A percentile compares a stretch with the other conserved stretches of the same genome.
phyloP scores from a whole-genome alignment of 2,113 vertebrate species.

The Psittacula cyanocephala region DNA sequence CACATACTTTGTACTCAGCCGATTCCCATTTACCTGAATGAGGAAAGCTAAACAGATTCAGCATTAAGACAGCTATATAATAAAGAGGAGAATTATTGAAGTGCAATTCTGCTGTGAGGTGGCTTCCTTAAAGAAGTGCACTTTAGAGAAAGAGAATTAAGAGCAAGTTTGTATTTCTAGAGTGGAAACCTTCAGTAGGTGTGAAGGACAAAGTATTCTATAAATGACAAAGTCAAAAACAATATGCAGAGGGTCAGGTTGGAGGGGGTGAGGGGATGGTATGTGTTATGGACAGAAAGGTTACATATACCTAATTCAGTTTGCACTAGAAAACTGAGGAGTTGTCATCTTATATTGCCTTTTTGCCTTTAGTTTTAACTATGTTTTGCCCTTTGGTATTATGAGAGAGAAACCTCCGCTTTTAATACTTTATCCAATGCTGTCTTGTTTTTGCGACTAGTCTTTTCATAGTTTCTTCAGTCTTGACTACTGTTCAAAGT shows the following conservation, averaged over 20 bases:
- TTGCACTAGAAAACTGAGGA: neutral
- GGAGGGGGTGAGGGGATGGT: neutral
- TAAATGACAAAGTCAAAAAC: neutral
- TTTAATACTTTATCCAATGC: conserved; percentile 11
- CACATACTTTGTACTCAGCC: neutral
- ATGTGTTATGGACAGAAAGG: neutral
- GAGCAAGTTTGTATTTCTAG: neutral
- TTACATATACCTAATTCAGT: neutral
- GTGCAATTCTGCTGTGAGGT: neutral
- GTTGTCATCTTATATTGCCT: neutral
- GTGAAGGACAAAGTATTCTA: neutral
- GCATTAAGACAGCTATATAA: neutral
- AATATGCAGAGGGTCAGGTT: neutral
- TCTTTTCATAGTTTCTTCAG: neutral
- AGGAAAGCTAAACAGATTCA: neutral
- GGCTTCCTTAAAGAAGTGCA: neutral
- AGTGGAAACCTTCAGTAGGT: neutral
- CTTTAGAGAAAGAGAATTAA: neutral
- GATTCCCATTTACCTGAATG: neutral
- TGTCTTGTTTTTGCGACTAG: neutral
- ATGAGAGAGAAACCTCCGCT: neutral
- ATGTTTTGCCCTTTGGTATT: neutral
- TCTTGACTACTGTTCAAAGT: neutral
- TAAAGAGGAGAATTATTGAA: neutral
- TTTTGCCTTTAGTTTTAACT: neutral